These are phyloP conservation scores for Gryon sp. DNA, from an alignment of 1,140 invertebrate genomes.

Conservation along the genomic window DNA sequence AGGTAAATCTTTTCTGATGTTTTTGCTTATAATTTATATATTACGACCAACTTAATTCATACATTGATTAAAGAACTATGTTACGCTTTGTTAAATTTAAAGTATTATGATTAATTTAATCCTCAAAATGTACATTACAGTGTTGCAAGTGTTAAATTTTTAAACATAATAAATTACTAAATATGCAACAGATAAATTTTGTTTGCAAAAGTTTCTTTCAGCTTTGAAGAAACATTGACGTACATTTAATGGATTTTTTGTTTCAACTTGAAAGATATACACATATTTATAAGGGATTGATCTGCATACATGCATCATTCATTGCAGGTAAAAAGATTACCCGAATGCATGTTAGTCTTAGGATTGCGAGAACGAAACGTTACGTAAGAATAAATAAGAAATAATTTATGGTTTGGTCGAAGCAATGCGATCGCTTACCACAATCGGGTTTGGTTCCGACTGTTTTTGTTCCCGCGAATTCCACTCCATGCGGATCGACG, in stretches of 20 bases:
- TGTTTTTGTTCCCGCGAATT: slow-evolving; percentile 90
- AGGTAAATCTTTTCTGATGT: slow-evolving; percentile 3
- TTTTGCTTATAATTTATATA: slow-evolving; percentile 6
- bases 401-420: slow-evolving; percentile 34
- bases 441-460: slow-evolving; percentile 89
- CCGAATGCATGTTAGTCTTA: background rate
- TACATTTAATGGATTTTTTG: no score
- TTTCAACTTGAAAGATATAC: no score
- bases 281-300: no score
- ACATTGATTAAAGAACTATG: slow-evolving; percentile 15
- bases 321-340: slow-evolving; percentile 27
- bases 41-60: background rate
- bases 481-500: slow-evolving; percentile 94
- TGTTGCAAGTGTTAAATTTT: no score
- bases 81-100: no score
- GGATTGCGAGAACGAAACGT: background rate
- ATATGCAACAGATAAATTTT: no score
- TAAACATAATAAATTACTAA: no score
- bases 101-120: no score
- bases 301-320: slow-evolving; percentile 16
- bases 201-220: no score
- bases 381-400: slow-evolving; percentile 51
- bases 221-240: no score
- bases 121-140: no score
- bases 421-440: slow-evolving; percentile 82